These are phyloP conservation scores for Amphipoea lucens DNA, from an alignment of 2,888 invertebrate genomes.

Conservation along the genomic window DNA sequence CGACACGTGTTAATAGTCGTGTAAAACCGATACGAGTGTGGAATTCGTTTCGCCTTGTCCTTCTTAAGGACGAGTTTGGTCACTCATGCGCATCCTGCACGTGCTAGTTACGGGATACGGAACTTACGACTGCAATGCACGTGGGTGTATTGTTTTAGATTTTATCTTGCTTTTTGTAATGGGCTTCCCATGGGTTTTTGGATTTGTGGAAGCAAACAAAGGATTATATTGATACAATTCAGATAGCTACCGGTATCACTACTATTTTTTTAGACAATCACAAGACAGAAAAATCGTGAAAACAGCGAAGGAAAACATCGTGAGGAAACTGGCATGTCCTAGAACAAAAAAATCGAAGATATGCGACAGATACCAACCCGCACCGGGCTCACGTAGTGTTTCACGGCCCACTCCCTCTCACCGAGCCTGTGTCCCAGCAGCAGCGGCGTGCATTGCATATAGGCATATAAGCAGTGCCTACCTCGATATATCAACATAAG, in stretches of 20 bases:
- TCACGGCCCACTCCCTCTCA: too few relatives aligned
- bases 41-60: slow-evolving; percentile 53
- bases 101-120: slow-evolving; percentile 55
- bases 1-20: slow-evolving; percentile 41
- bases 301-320: too few relatives aligned
- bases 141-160: slow-evolving; percentile 57
- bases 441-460: too few relatives aligned
- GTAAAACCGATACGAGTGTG: slow-evolving; percentile 43
- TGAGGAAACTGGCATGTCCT: too few relatives aligned
- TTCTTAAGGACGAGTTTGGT: slow-evolving; percentile 58
- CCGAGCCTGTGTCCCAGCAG: too few relatives aligned
- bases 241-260: background rate
- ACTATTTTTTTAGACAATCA: too few relatives aligned
- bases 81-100: slow-evolving; percentile 65
- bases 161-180: slow-evolving; percentile 29
- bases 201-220: slow-evolving; percentile 14
- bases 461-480: too few relatives aligned
- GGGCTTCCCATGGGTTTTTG: slow-evolving; percentile 1
- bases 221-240: background rate
- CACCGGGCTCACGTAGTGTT: too few relatives aligned
- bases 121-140: slow-evolving; percentile 38
- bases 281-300: too few relatives aligned
- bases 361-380: too few relatives aligned
- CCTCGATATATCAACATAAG: too few relatives aligned
- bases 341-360: too few relatives aligned